phyloP scores from a whole-genome alignment of 2,888 invertebrate species.

The Palloptera scutellata region DNA sequence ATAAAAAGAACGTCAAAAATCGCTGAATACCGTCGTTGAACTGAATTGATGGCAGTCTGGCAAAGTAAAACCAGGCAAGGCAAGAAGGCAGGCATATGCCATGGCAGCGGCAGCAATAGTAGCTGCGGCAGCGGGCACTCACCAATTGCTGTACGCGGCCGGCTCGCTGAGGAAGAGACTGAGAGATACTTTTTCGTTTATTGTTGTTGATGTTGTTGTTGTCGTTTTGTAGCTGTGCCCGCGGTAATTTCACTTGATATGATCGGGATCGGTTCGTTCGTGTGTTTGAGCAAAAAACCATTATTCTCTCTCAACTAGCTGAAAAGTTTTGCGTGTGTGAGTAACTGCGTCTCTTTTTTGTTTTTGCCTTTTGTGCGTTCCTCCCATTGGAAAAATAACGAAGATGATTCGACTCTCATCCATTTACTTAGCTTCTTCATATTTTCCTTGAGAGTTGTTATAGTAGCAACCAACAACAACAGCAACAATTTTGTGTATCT shows the following conservation, averaged over 20 bases:
- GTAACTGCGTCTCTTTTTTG: too few species aligned
- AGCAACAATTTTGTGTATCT: too few species aligned
- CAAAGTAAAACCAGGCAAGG: not conserved
- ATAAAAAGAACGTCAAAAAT: slow-evolving; percentile 45
- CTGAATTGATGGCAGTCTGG: slow-evolving; percentile 40
- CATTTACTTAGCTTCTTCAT: not conserved
- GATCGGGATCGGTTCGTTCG: too few species aligned
- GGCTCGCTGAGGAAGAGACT: not conserved
- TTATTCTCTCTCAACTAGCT: too few species aligned
- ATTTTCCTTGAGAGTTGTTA: not conserved
- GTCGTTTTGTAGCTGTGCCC: too few species aligned
- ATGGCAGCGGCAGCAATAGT: not conserved
- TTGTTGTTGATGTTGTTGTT: too few species aligned
- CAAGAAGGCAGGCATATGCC: not conserved
- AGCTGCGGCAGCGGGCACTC: slow-evolving; percentile 6
- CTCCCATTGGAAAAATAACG: not conserved
- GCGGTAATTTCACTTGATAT: too few species aligned
- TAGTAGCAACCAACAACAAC: too few species aligned
- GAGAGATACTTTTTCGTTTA: too few species aligned
- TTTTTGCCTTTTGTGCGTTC: too few species aligned
- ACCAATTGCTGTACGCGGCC: slow-evolving; percentile 21
- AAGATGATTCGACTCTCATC: slow-evolving; percentile 2
- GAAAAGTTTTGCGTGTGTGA: too few species aligned
- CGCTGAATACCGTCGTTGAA: slow-evolving; percentile 50
- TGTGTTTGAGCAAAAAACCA: too few species aligned